These are phyloP conservation scores for Paedocypris sp. DNA, from an alignment of 2,113 vertebrate genomes.

Conservation along the genomic window DNA sequence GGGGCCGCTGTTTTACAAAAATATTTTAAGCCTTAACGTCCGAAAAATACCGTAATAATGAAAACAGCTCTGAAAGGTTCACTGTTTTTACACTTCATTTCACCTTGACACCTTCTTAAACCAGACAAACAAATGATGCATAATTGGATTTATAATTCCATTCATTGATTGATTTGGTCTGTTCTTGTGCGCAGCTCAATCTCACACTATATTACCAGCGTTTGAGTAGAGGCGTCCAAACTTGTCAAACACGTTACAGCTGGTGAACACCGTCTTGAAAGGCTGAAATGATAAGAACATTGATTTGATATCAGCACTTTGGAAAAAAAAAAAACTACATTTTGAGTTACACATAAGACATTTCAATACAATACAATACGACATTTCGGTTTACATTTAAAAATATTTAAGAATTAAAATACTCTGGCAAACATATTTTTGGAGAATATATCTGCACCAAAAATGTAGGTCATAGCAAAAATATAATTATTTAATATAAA, in stretches of 20 bases:
- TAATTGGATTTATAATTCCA: conserved; percentile 4
- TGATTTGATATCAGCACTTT: background rate
- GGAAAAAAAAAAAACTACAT: too few species aligned
- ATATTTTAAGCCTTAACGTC: too few species aligned
- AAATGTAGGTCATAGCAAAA: too few species aligned
- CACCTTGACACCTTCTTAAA: conserved; percentile 5
- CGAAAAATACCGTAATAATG: conserved; percentile 11
- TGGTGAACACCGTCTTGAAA: conserved; percentile 62
- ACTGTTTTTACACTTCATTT: background rate
- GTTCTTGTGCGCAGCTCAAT: conserved; percentile 1
- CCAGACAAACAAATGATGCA: conserved; percentile 15
- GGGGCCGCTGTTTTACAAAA: too few species aligned
- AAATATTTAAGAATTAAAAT: too few species aligned
- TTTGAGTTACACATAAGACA: too few species aligned
- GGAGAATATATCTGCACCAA: too few species aligned
- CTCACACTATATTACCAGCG: conserved; percentile 57
- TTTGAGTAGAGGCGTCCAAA: conserved; percentile 66
- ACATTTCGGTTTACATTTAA: too few species aligned
- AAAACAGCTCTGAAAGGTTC: background rate
- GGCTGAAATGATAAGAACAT: conserved; percentile 56
- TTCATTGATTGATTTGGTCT: conserved; percentile 3
- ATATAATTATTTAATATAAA: too few species aligned
- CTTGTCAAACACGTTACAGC: conserved; percentile 64
- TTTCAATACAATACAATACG: too few species aligned
- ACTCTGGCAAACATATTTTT: too few species aligned